Conservation (phyloP, 2,888 invertebrate species). For the Proisotoma minuta region DNA sequence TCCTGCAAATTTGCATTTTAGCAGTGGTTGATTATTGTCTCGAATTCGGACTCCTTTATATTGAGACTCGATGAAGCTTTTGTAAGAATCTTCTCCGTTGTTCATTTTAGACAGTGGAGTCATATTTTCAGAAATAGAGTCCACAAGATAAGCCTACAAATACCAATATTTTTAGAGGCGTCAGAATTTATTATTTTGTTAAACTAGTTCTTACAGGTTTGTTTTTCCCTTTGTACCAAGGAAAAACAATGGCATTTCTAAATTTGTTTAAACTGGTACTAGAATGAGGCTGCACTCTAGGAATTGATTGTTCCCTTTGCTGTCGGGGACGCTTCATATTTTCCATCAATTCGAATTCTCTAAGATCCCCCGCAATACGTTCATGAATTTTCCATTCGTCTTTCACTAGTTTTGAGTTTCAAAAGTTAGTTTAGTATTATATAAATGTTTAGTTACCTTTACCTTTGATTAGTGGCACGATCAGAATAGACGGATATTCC, state of each 20-base stretch:
- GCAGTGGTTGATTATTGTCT: slow-evolving; percentile 10
- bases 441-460: neutral
- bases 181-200: neutral
- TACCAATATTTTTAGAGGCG: neutral
- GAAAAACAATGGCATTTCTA: slow-evolving; percentile 6
- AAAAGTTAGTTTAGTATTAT: neutral
- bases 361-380: neutral
- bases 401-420: neutral
- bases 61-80: slow-evolving; percentile 1
- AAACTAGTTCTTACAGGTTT: slow-evolving; percentile 1
- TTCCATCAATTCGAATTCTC: neutral
- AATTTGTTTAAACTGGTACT: neutral
- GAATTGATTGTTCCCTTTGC: neutral
- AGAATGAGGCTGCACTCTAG: neutral
- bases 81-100: slow-evolving; percentile 9
- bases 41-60: slow-evolving; percentile 9
- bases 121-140: slow-evolving; percentile 15
- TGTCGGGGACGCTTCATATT: neutral
- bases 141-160: slow-evolving; percentile 15
- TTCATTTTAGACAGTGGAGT: slow-evolving; percentile 11
- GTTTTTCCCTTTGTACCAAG: slow-evolving; percentile 17
- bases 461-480: neutral
- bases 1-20: slow-evolving; percentile 22
- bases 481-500: neutral
- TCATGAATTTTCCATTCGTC: neutral